These are phyloP conservation scores for Flabesymbios commensalis DNA, from an alignment of 2,888 invertebrate species.

Conservation along the genomic window DNA sequence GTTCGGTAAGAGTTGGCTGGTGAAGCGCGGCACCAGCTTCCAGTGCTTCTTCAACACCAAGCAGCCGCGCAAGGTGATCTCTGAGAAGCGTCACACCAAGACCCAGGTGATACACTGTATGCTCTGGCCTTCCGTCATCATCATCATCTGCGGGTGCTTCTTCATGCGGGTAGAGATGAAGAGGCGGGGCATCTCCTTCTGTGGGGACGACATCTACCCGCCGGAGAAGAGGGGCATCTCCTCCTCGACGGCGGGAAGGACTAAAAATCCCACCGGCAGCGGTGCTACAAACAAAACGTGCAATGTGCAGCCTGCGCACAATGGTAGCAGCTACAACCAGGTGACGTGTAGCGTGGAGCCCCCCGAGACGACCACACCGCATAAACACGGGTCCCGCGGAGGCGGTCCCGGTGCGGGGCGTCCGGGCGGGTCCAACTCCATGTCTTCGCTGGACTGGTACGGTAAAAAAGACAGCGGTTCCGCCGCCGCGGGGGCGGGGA, in stretches of 20 bases:
- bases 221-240: background rate
- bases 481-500: background rate
- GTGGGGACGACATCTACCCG: constrained; percentile 8
- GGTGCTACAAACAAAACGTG: no score
- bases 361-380: no score
- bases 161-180: constrained; percentile 34
- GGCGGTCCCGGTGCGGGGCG: no score
- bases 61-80: constrained; percentile 72
- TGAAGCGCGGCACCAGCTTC: constrained; percentile 10
- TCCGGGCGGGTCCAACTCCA: background rate
- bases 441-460: constrained; percentile 5
- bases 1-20: constrained; percentile 21
- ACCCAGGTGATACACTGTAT: constrained; percentile 36
- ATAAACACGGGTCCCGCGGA: no score
- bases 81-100: constrained; percentile 78
- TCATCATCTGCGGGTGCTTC: constrained; percentile 31
- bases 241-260: background rate
- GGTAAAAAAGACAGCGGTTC: background rate
- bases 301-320: no score
- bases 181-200: constrained; percentile 29
- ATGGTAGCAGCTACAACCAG: no score
- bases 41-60: constrained; percentile 33
- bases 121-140: constrained; percentile 38
- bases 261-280: background rate
- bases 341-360: no score